Evolutionary conservation across 1,140 invertebrate species (phyloP).

Genomic region (Cylas formicarius): DNA sequence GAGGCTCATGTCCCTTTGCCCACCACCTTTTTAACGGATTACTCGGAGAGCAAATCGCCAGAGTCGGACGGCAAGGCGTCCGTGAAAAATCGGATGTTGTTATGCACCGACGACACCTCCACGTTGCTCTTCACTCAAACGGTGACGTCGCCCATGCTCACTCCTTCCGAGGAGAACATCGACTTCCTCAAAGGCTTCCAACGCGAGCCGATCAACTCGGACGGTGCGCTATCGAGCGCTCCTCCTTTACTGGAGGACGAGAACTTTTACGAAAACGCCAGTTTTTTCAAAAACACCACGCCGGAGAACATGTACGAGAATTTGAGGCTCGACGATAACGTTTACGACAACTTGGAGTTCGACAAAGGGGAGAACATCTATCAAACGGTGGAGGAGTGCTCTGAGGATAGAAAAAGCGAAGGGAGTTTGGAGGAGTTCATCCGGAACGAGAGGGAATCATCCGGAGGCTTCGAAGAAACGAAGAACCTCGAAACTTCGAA

Average conservation of each 20-base stretch:
- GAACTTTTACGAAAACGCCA: conserved; percentile 27
- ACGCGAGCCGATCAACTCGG: conserved; percentile 24
- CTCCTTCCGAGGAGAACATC: conserved; percentile 42
- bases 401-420: conserved; percentile 8
- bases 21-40: conserved; percentile 25
- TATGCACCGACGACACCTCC: conserved; percentile 35
- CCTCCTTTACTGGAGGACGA: conserved; percentile 19
- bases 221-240: conserved; percentile 5
- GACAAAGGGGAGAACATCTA: conserved; percentile 22
- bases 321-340: conserved; percentile 12
- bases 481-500: conserved; percentile 7
- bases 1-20: conserved; percentile 19
- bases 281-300: conserved; percentile 17
- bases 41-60: conserved; percentile 19
- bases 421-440: conserved; percentile 20
- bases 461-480: conserved; percentile 4
- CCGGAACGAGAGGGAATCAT: conserved; percentile 11
- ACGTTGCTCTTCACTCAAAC: conserved; percentile 40
- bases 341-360: conserved; percentile 13
- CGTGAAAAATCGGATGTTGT: conserved; percentile 38
- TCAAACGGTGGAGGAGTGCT: conserved; percentile 23
- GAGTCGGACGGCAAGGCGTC: conserved; percentile 26
- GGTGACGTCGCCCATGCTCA: conserved; percentile 40
- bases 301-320: conserved; percentile 31
- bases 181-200: conserved; percentile 40